phyloP scores from a whole-genome alignment of 2,113 vertebrate species.

The Chrysochloris asiatica region DNA sequence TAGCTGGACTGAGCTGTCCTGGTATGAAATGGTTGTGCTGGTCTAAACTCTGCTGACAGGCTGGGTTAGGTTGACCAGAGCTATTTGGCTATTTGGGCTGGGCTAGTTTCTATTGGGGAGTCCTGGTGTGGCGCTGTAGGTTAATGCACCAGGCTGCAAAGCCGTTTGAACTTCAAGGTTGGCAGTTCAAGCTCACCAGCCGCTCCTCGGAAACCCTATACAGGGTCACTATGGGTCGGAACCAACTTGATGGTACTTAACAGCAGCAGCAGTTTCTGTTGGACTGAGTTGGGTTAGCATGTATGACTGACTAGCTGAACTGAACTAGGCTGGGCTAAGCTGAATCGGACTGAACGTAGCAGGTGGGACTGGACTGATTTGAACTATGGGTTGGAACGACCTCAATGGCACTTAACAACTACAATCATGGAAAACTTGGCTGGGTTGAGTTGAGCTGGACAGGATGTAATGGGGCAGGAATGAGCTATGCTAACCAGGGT shows the following conservation, averaged over 20 bases:
- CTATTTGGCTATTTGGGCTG: rapidly evolving
- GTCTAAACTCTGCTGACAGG: no score
- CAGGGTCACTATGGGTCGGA: no score
- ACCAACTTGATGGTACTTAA: no score
- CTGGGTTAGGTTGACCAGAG: rapidly evolving
- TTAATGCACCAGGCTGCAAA: no score
- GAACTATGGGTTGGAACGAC: background rate
- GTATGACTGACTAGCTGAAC: rapidly evolving
- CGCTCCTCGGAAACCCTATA: no score
- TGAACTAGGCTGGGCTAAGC: rapidly evolving
- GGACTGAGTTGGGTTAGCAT: rapidly evolving
- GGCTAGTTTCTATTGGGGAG: no score
- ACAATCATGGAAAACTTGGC: no score
- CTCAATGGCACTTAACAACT: no score
- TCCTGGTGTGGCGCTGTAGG: no score
- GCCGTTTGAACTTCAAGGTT: no score
- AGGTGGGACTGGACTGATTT: rapidly evolving
- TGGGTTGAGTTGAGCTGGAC: background rate
- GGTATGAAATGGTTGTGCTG: rapidly evolving
- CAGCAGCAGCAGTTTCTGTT: rapidly evolving
- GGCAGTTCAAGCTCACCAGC: no score
- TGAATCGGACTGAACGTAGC: background rate
- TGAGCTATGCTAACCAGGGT: background rate
- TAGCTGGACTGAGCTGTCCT: no score
- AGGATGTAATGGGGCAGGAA: background rate